Evolutionary conservation across 2,888 invertebrate genomes (phyloP).

Genomic region (Tetanocera ferruginea): DNA sequence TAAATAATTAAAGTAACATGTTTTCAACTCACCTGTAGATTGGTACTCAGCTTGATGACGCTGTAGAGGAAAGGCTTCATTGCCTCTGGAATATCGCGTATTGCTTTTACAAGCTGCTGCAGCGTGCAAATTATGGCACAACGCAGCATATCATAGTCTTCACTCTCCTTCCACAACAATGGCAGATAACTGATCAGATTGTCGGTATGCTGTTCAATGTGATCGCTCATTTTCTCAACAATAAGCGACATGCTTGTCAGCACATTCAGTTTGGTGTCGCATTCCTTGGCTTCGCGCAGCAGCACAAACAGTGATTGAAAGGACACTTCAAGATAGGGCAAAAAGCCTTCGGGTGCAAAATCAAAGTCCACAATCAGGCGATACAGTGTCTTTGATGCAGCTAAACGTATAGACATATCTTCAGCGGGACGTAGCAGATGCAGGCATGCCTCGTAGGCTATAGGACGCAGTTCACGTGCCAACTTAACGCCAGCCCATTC

Average conservation of each 20-base stretch:
- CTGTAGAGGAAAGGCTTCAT: constrained; percentile 77
- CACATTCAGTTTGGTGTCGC: constrained; percentile 96
- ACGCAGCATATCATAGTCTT: constrained; percentile 88
- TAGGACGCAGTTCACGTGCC: constrained; percentile 82
- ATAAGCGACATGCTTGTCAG: constrained; percentile 90
- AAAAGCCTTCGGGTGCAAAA: constrained; percentile 88
- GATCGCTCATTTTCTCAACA: constrained; percentile 86
- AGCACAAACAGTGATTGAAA: constrained; percentile 86
- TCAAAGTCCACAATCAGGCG: constrained; percentile 92
- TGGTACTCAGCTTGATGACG: constrained; percentile 82
- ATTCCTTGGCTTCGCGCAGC: constrained; percentile 88
- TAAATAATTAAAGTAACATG: too few species aligned
- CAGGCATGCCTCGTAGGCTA: constrained; percentile 83
- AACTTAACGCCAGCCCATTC: constrained; percentile 88
- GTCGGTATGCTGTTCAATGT: constrained; percentile 77
- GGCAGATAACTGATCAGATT: constrained; percentile 87
- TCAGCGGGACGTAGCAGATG: constrained; percentile 81
- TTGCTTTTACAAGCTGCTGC: constrained; percentile 82
- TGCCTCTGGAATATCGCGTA: constrained; percentile 74
- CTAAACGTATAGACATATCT: constrained; percentile 90
- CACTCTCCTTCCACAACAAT: constrained; percentile 88
- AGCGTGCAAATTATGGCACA: constrained; percentile 91
- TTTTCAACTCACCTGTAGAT: constrained; percentile 72
- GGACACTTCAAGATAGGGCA: constrained; percentile 83
- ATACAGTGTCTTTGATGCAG: constrained; percentile 87